Base-by-base conservation (phyloP, 2,113 vertebrate genomes). In the Bostrychus sinensis region DNA sequence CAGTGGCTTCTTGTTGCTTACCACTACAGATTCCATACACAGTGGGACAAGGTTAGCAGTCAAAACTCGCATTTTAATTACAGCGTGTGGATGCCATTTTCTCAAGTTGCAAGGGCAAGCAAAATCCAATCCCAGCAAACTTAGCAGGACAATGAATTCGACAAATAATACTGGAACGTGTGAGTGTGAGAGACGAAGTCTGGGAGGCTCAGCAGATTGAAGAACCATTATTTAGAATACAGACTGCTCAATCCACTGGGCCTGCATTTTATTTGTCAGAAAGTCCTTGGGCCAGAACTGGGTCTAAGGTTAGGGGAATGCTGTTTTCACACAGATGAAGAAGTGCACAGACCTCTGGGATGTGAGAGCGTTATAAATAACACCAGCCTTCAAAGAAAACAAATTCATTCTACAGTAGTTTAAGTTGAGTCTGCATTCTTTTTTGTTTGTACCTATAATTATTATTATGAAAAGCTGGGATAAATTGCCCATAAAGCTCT, bases 31-130 rank as follows among this genome's bases (percentile, higher is more conserved):
- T 75, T 65, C 45, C 59, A 69, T 12, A 43, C n/a, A 62, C 12
- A 67, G n/a, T 28, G 51, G 28, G 74, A 78, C 63, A 73, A 72
- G 72, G 69, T 75, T 56, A 73, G 34, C 26, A 55, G 65, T 69
- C 13, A 11, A 64, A 74, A 36, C 61, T 66, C 62, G 46, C 50
- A 57, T 78, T 69, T 72, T 78, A 81, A 85, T 83, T 75, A 66
- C 51, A 55, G 60, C 7, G 7, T 53, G 37, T 20, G 26, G 8
- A 20, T 48, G 19, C 42, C 3, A 3, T 63, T 75, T 58, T 17
- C 2, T 17, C 34, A 22, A 75, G 56, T 23, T 83, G 64, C 70
- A 77, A 4, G 3, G 53, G 34, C 60, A 75, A 66, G 76, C 72
- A 81, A 55, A 79, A 78, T 58, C 7, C 36, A 60, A 55, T 48